Evolutionary conservation across 2,113 vertebrate genomes (phyloP).

Genomic region (Scytalopus superciliaris): DNA sequence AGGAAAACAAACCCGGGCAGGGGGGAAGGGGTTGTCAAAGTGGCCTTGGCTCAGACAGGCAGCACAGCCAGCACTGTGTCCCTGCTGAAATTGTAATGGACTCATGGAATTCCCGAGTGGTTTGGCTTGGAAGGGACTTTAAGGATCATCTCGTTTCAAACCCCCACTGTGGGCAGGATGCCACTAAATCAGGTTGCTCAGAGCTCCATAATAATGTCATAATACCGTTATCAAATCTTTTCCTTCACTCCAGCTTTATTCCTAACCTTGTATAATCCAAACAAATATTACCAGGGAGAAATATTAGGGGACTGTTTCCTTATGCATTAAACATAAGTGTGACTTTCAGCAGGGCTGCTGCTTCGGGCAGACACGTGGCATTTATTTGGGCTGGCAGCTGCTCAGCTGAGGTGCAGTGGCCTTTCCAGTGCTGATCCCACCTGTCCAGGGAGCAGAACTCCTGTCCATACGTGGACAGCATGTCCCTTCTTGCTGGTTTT

Average conservation of each 20-base stretch:
- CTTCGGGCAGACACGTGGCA: neutral
- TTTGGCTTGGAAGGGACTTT: neutral
- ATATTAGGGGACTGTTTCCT: neutral
- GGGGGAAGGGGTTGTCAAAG: neutral
- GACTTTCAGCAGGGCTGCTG: rapidly evolving
- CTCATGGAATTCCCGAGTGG: neutral
- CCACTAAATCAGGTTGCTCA: neutral
- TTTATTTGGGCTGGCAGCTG: neutral
- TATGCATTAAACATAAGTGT: neutral
- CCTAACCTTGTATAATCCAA: neutral
- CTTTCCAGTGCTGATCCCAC: neutral
- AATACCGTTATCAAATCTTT: neutral
- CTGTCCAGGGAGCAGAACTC: neutral
- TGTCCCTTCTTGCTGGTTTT: neutral
- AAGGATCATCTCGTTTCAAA: neutral
- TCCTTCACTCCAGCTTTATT: neutral
- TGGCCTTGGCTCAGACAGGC: neutral
- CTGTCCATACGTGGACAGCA: neutral
- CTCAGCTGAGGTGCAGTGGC: neutral
- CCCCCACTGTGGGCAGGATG: neutral
- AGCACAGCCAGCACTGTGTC: neutral
- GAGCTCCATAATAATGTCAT: neutral
- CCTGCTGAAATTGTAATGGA: neutral
- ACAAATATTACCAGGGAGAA: neutral
- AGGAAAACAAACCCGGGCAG: neutral